A percentile compares a stretch with the other conserved stretches of the same genome.
These are phyloP conservation scores for Hippolais icterina DNA, from an alignment of 2,113 vertebrate genomes.

Conservation along the genomic window DNA sequence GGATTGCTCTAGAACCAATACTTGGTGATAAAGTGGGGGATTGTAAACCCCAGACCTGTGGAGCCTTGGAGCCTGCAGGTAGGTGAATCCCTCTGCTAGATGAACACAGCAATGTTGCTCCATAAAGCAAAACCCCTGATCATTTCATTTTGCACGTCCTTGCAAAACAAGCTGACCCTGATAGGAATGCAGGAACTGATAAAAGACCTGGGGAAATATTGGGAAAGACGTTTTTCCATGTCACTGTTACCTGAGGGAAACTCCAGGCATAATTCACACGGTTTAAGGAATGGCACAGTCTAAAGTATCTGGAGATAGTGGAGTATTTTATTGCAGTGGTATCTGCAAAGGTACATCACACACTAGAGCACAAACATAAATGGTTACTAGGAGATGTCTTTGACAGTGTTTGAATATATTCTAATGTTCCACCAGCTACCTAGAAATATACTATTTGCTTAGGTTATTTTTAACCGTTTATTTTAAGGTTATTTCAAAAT, in stretches of 20 bases:
- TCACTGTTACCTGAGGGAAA: background rate
- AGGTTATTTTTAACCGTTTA: background rate
- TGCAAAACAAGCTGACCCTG: constrained; percentile 28
- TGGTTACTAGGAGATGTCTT: background rate
- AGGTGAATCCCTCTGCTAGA: background rate
- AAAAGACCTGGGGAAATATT: background rate
- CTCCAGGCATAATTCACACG: background rate
- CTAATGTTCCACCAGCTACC: background rate
- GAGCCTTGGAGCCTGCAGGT: background rate
- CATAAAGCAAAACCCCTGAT: background rate
- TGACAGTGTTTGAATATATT: background rate
- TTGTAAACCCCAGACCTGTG: background rate
- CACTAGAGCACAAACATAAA: constrained; percentile 8
- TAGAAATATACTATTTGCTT: background rate
- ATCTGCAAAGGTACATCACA: constrained; percentile 14
- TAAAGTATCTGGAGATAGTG: constrained; percentile 43
- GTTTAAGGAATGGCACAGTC: constrained; percentile 15
- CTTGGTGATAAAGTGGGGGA: fast-evolving
- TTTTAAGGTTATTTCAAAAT: background rate
- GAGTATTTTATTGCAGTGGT: constrained; percentile 51
- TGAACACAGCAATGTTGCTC: background rate
- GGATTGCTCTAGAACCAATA: background rate
- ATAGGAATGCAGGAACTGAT: background rate
- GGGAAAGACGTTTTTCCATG: constrained; percentile 35
- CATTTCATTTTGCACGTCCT: background rate